Conservation (phyloP, 2,797 vertebrate genomes). For the Clarias pachynema region DNA sequence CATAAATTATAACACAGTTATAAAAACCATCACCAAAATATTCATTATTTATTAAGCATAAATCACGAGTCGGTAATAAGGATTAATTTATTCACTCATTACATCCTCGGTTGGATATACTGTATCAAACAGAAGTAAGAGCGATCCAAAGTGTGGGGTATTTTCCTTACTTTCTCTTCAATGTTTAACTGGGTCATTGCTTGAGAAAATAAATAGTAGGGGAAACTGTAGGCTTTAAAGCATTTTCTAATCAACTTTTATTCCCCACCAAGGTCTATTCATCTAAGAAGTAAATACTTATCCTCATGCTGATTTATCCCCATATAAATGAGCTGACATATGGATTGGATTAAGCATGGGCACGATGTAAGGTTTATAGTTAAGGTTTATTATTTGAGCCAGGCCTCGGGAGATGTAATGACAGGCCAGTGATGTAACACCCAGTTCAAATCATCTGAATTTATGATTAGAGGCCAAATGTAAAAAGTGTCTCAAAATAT, state of each 20-base stretch:
- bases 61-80: neutral
- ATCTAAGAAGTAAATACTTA: constrained; percentile 70
- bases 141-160: neutral
- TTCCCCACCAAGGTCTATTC: constrained; percentile 71
- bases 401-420: constrained; percentile 38
- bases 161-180: constrained; percentile 23
- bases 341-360: constrained; percentile 71
- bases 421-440: constrained; percentile 56
- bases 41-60: neutral
- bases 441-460: constrained; percentile 46
- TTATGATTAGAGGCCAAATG: constrained; percentile 32
- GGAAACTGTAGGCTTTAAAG: constrained; percentile 61
- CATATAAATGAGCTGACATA: constrained; percentile 76
- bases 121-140: neutral
- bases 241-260: constrained; percentile 68
- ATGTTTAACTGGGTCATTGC: constrained; percentile 47
- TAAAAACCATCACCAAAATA: neutral
- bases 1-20: neutral
- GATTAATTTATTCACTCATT: neutral
- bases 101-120: neutral
- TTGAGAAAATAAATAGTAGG: constrained; percentile 60
- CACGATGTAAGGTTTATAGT: constrained; percentile 68
- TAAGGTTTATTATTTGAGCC: constrained; percentile 68
- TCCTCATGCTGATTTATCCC: constrained; percentile 71
- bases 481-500: constrained; percentile 31